phyloP scores from a whole-genome alignment of 2,113 vertebrate genomes.

The Felis chaus region DNA sequence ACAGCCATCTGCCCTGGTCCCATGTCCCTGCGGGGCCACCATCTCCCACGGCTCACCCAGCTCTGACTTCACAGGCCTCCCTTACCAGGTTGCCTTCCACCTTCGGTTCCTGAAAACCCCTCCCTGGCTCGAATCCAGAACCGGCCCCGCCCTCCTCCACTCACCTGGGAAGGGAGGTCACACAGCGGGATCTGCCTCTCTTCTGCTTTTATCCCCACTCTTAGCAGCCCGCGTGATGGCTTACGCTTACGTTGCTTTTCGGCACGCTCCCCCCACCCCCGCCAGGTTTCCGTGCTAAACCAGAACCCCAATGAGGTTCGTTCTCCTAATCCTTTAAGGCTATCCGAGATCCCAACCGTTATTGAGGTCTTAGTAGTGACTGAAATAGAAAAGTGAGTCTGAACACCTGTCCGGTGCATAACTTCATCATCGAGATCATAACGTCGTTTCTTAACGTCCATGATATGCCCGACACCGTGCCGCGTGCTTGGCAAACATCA shows the following conservation, averaged over 20 bases:
- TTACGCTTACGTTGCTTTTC: slow-evolving; percentile 40
- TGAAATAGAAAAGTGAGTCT: slow-evolving; percentile 68
- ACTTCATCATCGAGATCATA: slow-evolving; percentile 43
- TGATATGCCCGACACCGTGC: not conserved
- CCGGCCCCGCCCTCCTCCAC: not conserved
- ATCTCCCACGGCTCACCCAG: not conserved
- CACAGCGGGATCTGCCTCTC: not conserved
- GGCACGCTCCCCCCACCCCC: not conserved
- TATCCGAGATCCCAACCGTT: slow-evolving; percentile 55
- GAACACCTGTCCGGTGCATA: slow-evolving; percentile 68
- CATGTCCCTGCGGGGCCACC: not conserved
- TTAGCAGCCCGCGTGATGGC: slow-evolving; percentile 23
- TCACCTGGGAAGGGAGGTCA: slow-evolving; percentile 26
- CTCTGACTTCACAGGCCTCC: not conserved
- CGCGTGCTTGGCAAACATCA: not conserved
- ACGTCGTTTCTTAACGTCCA: slow-evolving; percentile 40
- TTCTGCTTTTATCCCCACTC: not conserved
- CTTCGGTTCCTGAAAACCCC: not conserved
- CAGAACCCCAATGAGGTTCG: slow-evolving; percentile 28
- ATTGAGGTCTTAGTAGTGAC: slow-evolving; percentile 57
- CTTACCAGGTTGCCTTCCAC: not conserved
- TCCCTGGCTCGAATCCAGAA: not conserved
- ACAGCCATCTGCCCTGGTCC: not conserved
- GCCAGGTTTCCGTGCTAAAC: not conserved
- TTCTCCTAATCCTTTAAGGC: slow-evolving; percentile 68